Conservation (phyloP, 1,140 invertebrate species). For the Bombus huntii region DNA sequence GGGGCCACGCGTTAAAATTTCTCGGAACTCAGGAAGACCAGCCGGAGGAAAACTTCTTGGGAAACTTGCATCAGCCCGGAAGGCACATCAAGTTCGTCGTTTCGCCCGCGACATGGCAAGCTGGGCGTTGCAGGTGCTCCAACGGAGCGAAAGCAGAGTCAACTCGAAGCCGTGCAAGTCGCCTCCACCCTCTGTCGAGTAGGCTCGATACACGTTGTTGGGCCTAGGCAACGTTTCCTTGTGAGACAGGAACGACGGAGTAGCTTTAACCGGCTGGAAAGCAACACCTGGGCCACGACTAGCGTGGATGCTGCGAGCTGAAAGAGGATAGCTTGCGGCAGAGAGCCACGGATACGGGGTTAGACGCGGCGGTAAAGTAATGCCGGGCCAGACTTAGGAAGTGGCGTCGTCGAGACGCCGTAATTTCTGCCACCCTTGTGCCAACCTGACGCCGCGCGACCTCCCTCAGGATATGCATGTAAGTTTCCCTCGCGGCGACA, state of each 20-base stretch:
- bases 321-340: constrained; percentile 50
- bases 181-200: constrained; percentile 18
- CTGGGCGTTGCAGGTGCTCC: constrained; percentile 30
- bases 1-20: constrained; percentile 47
- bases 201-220: constrained; percentile 48
- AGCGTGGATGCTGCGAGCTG: constrained; percentile 31
- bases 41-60: constrained; percentile 69
- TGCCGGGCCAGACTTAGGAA: constrained; percentile 74
- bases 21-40: background rate
- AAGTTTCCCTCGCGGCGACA: constrained; percentile 75
- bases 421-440: constrained; percentile 77
- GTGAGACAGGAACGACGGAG: constrained; percentile 58
- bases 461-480: constrained; percentile 72
- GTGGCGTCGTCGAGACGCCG: constrained; percentile 77
- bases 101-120: constrained; percentile 26
- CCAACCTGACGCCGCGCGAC: constrained; percentile 72
- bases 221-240: background rate
- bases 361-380: constrained; percentile 60
- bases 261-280: constrained; percentile 70
- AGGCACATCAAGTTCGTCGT: constrained; percentile 78
- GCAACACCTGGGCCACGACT: constrained; percentile 74
- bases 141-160: background rate
- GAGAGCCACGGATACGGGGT: constrained; percentile 30
- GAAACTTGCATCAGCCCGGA: constrained; percentile 78
- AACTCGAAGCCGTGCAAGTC: constrained; percentile 34